Evolutionary conservation across 2,113 vertebrate species (phyloP).

Genomic region (Rousettus leschenaultii): DNA sequence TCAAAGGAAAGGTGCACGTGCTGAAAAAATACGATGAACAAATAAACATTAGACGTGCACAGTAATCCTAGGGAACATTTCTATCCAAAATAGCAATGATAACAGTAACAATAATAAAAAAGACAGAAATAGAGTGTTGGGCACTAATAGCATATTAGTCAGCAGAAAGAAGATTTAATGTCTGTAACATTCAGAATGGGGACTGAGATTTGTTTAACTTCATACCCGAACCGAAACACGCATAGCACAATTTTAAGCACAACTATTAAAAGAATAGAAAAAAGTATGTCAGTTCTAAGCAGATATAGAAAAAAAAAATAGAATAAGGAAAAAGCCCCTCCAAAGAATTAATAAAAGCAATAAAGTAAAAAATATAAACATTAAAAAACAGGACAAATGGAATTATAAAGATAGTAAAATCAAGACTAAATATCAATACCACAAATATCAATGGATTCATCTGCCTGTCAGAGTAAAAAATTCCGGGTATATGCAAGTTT

Average conservation of each 20-base stretch:
- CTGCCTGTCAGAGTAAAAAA: neutral
- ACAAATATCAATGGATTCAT: too few relatives aligned
- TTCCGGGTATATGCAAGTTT: rapidly evolving
- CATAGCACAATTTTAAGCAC: neutral
- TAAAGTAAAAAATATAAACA: neutral
- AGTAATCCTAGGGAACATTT: rapidly evolving
- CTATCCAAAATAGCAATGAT: rapidly evolving
- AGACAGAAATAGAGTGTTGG: neutral
- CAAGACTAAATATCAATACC: neutral
- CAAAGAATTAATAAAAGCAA: neutral
- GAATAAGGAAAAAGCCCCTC: neutral
- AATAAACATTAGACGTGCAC: neutral
- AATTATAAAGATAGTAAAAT: neutral
- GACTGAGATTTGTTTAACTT: neutral
- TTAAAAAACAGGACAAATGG: neutral
- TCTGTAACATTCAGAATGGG: neutral
- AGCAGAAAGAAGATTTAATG: neutral
- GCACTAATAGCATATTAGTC: neutral
- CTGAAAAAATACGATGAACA: neutral
- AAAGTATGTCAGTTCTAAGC: neutral
- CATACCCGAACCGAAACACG: neutral
- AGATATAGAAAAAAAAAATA: neutral
- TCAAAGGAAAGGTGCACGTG: neutral
- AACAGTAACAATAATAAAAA: rapidly evolving
- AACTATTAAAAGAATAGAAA: neutral